These are phyloP conservation scores for Myotis findleyi DNA, from an alignment of 2,797 vertebrate genomes.

Conservation along the genomic window DNA sequence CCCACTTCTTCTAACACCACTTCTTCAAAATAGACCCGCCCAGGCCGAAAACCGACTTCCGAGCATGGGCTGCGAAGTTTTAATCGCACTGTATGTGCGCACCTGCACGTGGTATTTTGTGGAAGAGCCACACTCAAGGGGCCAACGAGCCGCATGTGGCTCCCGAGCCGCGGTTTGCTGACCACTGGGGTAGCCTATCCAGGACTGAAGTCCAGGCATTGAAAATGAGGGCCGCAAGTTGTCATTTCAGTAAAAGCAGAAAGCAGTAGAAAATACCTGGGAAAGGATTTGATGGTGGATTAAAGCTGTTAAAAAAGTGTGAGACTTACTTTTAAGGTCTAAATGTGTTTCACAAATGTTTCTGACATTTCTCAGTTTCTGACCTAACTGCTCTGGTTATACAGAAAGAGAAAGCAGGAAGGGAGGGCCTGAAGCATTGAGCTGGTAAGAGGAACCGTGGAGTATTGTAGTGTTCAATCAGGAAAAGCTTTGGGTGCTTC, in stretches of 20 bases:
- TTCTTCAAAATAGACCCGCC: too few species aligned
- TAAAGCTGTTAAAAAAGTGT: neutral
- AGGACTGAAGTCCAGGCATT: neutral
- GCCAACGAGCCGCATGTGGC: too few species aligned
- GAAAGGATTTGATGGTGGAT: constrained; percentile 23
- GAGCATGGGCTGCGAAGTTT: too few species aligned
- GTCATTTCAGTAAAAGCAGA: constrained; percentile 29
- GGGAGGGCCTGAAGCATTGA: neutral
- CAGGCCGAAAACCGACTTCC: neutral
- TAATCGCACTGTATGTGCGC: too few species aligned
- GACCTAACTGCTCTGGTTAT: neutral
- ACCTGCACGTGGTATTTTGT: too few species aligned
- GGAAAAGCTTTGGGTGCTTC: constrained; percentile 17
- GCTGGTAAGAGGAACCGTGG: neutral
- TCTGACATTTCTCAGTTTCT: constrained; percentile 5
- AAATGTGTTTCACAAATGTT: constrained; percentile 16
- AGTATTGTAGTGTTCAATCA: neutral
- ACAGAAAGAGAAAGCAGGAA: neutral
- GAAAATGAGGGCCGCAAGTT: neutral
- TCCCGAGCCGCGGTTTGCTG: too few species aligned
- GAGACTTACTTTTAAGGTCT: constrained; percentile 48
- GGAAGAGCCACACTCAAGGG: too few species aligned
- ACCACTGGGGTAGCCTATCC: neutral
- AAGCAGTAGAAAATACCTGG: neutral
- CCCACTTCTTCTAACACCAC: too few species aligned